Percentiles rank a stretch among this genome's conserved stretches.
Conservation (phyloP, 2,888 invertebrate genomes). For the Pecten maximus region DNA sequence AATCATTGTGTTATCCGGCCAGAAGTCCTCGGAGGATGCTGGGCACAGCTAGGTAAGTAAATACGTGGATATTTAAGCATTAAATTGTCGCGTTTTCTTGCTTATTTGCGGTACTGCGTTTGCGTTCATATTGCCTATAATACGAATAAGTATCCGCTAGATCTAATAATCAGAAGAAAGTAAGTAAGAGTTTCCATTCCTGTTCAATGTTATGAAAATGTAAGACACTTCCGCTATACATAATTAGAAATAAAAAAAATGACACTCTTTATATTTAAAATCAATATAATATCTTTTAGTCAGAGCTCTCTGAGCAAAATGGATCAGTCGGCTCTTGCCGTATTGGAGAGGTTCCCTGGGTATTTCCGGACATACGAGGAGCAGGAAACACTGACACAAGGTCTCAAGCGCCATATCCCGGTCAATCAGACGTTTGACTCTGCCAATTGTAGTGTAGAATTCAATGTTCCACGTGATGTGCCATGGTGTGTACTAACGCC, state of each 20-base stretch:
- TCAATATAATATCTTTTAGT: background rate
- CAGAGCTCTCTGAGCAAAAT: background rate
- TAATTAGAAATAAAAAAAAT: no score
- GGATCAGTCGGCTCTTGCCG: background rate
- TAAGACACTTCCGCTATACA: no score
- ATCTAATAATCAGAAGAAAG: no score
- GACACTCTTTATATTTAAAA: no score
- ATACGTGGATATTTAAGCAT: no score
- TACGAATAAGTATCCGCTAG: no score
- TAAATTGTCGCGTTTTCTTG: no score
- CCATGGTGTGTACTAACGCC: background rate
- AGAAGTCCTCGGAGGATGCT: background rate
- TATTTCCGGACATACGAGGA: background rate
- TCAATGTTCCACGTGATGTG: background rate
- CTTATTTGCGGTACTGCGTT: no score
- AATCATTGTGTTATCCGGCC: background rate
- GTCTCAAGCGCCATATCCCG: background rate
- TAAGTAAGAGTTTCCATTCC: no score
- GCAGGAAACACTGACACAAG: background rate
- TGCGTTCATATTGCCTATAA: no score
- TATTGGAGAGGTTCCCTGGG: background rate
- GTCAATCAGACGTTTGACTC: background rate
- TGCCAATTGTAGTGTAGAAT: background rate
- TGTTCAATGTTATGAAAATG: no score
- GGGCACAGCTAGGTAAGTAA: background rate